These are phyloP conservation scores for Bursaphelenchus mucronatus DNA, from an alignment of 1,140 invertebrate genomes.

Conservation along the genomic window DNA sequence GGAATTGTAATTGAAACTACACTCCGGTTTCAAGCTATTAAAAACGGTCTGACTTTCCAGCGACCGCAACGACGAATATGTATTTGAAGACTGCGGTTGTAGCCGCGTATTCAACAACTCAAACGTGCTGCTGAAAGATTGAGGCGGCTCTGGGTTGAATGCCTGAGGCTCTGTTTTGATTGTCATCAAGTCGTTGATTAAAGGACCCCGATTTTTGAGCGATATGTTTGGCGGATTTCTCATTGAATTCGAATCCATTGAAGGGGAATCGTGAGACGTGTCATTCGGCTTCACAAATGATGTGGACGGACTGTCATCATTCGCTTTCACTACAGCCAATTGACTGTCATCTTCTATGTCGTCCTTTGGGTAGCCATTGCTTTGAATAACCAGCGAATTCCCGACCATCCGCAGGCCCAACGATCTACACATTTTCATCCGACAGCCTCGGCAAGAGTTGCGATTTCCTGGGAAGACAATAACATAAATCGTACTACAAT, in stretches of 20 bases:
- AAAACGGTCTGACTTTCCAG: too few relatives aligned
- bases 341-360: constrained; percentile 15
- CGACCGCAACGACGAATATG: too few relatives aligned
- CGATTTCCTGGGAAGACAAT: background rate
- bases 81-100: background rate
- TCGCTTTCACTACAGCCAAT: background rate
- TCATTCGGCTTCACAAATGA: background rate
- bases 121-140: too few relatives aligned
- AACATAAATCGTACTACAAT: background rate
- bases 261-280: background rate
- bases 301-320: background rate
- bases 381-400: constrained; percentile 3
- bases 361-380: constrained; percentile 7
- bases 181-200: too few relatives aligned
- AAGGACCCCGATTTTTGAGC: too few relatives aligned
- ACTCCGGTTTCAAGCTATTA: too few relatives aligned
- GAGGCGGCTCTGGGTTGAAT: too few relatives aligned
- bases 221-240: too few relatives aligned
- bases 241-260: background rate
- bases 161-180: too few relatives aligned
- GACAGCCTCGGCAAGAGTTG: constrained; percentile 10
- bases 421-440: constrained; percentile 6
- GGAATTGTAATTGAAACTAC: too few relatives aligned
- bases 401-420: constrained; percentile 17
- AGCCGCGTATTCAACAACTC: too few relatives aligned